phyloP scores from a whole-genome alignment of 2,888 invertebrate species.

The Drosophila emarginata region DNA sequence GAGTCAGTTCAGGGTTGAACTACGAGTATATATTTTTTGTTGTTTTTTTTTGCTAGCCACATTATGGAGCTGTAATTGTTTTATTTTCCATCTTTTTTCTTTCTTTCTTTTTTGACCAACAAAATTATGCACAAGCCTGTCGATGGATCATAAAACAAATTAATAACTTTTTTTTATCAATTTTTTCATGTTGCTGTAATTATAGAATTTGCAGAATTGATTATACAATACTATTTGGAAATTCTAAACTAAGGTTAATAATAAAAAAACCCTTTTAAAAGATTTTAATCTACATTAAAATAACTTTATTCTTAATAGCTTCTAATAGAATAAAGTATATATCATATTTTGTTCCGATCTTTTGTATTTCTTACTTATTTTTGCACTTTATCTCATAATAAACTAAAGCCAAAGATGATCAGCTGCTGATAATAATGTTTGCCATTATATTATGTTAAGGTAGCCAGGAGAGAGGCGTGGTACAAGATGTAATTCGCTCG shows the following conservation, averaged over 20 bases:
- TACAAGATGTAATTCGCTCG: conserved; percentile 31
- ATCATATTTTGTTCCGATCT: no score
- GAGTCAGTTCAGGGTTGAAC: conserved; percentile 42
- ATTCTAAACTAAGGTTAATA: no score
- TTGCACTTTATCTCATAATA: conserved; percentile 17
- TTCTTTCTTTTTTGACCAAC: conserved; percentile 13
- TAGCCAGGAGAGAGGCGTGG: conserved; percentile 26
- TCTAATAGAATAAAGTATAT: no score
- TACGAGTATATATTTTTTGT: conserved; percentile 11
- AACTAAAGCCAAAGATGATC: conserved; percentile 54
- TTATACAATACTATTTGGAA: no score
- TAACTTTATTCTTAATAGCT: no score
- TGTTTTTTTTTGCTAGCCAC: conserved; percentile 13
- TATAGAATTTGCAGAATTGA: no score
- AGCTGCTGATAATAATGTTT: conserved; percentile 66
- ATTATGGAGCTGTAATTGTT: conserved; percentile 25
- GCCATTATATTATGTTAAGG: conserved; percentile 58
- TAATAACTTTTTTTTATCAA: conserved; percentile 20
- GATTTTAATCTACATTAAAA: no score
- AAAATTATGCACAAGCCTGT: conserved; percentile 31
- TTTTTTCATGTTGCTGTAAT: background rate
- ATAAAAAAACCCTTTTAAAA: background rate
- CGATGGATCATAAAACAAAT: conserved; percentile 29
- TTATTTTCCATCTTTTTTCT: background rate
- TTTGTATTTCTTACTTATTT: background rate